These are phyloP conservation scores for Leptinotarsa rubiginosa DNA, from an alignment of 2,888 invertebrate species.

Conservation along the genomic window DNA sequence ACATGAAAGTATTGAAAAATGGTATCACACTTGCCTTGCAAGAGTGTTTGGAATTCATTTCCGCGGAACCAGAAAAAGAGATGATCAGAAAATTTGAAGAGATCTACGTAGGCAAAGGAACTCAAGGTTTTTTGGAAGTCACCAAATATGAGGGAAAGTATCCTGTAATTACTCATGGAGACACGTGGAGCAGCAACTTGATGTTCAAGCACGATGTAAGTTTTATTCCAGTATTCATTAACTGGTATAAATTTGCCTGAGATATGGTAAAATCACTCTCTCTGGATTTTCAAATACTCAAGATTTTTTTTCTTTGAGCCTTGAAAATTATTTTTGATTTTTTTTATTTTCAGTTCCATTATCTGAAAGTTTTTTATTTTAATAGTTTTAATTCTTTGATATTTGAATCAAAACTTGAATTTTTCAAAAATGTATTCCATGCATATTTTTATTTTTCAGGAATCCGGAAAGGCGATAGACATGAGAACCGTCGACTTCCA, in stretches of 20 bases:
- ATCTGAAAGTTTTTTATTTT: too few species aligned
- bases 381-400: too few species aligned
- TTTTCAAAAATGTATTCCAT: too few species aligned
- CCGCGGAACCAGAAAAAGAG: background rate
- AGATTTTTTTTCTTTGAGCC: too few species aligned
- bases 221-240: background rate
- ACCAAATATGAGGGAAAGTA: conserved; percentile 19
- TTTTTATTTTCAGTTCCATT: too few species aligned
- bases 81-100: conserved; percentile 9
- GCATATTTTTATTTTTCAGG: conserved; percentile 17
- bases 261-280: too few species aligned
- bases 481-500: conserved; percentile 28
- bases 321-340: too few species aligned
- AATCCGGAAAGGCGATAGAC: conserved; percentile 7
- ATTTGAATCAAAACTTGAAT: too few species aligned
- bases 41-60: background rate
- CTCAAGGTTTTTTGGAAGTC: conserved; percentile 10
- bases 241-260: too few species aligned
- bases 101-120: background rate
- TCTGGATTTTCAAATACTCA: too few species aligned
- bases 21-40: background rate
- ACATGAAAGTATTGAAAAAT: background rate
- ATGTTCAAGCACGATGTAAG: conserved; percentile 54
- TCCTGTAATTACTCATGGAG: conserved; percentile 53
- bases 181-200: conserved; percentile 54